Conservation (phyloP, 2,888 invertebrate species). For the Chloroclysta siterata region DNA sequence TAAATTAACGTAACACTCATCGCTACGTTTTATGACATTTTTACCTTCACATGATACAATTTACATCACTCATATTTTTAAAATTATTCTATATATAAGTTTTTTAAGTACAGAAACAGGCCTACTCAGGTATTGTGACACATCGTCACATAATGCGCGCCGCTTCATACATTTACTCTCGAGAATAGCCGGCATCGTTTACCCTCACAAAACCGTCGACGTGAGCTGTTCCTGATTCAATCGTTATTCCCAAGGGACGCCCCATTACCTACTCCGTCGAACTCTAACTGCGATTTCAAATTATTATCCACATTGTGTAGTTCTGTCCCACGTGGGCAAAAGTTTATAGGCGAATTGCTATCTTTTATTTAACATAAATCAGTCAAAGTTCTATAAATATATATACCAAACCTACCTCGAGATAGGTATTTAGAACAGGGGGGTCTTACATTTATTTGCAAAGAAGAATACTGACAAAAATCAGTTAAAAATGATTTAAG, state of each 20-base stretch:
- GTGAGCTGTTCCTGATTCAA: conserved; percentile 49
- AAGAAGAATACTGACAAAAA: too few species aligned
- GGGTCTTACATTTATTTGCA: too few species aligned
- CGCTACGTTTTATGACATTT: too few species aligned
- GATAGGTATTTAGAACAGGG: too few species aligned
- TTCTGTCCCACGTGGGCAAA: conserved; percentile 20
- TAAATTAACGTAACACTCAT: too few species aligned
- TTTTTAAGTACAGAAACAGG: background rate
- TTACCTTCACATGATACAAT: too few species aligned
- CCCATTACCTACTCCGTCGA: conserved; percentile 55
- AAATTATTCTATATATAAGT: too few species aligned
- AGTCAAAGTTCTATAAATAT: too few species aligned
- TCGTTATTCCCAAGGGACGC: conserved; percentile 47
- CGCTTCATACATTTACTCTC: conserved; percentile 15
- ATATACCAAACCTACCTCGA: too few species aligned
- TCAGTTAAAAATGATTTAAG: too few species aligned
- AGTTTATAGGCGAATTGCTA: background rate
- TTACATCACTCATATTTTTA: too few species aligned
- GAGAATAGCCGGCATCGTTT: conserved; percentile 35
- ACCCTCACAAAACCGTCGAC: conserved; percentile 39
- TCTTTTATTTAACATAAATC: background rate
- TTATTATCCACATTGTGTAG: conserved; percentile 50
- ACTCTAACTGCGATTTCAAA: conserved; percentile 59
- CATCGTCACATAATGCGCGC: background rate
- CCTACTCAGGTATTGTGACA: conserved; percentile 12